Conservation (phyloP, 2,797 vertebrate genomes). For the Scyliorhinus canicula region DNA sequence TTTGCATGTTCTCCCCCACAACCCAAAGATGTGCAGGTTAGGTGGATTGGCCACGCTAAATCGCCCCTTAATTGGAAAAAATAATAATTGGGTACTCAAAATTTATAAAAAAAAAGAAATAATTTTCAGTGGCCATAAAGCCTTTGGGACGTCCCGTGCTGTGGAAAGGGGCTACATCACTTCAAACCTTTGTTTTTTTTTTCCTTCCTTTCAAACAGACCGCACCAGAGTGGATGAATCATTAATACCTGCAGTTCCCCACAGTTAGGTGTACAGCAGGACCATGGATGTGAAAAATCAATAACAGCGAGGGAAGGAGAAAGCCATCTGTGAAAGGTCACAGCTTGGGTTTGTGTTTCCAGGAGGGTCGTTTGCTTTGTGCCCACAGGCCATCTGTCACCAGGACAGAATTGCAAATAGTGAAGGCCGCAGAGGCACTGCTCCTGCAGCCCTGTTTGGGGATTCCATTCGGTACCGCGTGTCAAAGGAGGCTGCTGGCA, state of each 20-base stretch:
- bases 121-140: not conserved
- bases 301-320: not conserved
- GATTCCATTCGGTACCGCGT: not conserved
- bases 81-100: no score
- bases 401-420: not conserved
- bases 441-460: not conserved
- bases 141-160: not conserved
- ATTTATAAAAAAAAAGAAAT: no score
- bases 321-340: conserved; percentile 6
- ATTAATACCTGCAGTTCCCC: not conserved
- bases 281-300: not conserved
- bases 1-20: no score
- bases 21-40: no score
- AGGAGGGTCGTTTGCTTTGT: not conserved
- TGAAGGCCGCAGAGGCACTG: not conserved
- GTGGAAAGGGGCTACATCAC: not conserved
- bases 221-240: not conserved
- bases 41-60: no score
- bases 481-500: not conserved
- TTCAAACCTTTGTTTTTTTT: not conserved
- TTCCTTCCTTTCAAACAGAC: not conserved
- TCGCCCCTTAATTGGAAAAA: no score
- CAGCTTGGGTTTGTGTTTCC: not conserved
- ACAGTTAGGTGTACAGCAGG: not conserved
- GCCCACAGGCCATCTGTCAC: conserved; percentile 24